A percentile compares a stretch with the other conserved stretches of the same genome.
Conservation (phyloP, 2,888 invertebrate species). For the Drosophila borborema region DNA sequence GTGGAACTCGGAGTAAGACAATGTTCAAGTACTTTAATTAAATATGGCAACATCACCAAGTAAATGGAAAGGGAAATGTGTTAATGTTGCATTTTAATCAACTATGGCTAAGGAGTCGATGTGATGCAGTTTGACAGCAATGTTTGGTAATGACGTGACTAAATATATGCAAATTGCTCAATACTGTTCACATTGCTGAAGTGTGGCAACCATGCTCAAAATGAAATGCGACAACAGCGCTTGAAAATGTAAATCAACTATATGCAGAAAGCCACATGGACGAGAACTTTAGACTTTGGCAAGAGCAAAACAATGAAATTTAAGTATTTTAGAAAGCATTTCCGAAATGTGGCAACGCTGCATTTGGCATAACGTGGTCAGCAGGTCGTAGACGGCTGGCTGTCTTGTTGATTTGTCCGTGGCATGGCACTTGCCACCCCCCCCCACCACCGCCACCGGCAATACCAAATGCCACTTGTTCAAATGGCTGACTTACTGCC, state of each 20-base stretch:
- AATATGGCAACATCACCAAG: neutral
- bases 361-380: constrained; percentile 9
- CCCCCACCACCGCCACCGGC: neutral
- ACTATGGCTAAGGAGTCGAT: neutral
- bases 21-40: neutral
- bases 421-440: constrained; percentile 11
- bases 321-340: neutral
- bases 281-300: neutral
- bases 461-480: constrained; percentile 40
- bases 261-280: neutral
- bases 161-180: neutral
- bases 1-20: too few relatives aligned
- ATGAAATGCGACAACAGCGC: neutral
- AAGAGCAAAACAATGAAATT: neutral
- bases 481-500: constrained; percentile 35
- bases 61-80: too few relatives aligned
- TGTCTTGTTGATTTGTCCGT: neutral
- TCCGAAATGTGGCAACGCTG: constrained; percentile 38
- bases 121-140: neutral
- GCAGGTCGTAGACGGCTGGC: neutral
- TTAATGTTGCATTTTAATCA: too few relatives aligned
- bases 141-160: constrained; percentile 1
- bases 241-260: neutral
- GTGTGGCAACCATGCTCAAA: neutral
- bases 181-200: neutral